Conservation (phyloP, 2,888 invertebrate species). For the Steinernema hermaphroditum region DNA sequence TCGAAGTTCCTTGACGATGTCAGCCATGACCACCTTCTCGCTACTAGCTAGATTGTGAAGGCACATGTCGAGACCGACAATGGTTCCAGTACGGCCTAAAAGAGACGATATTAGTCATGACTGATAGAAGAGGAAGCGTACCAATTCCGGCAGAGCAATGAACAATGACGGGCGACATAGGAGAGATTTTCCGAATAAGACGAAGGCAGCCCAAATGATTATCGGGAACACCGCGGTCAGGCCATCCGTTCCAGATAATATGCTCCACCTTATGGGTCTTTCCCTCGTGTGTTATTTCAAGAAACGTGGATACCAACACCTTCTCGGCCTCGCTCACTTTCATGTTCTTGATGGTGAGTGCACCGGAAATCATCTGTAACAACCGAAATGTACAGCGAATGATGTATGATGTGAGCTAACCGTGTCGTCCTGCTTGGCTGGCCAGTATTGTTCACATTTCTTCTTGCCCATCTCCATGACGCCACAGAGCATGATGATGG, state of each 20-base stretch:
- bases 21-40: conserved; percentile 41
- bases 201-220: conserved; percentile 45
- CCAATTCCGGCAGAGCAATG: conserved; percentile 50
- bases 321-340: conserved; percentile 46
- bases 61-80: conserved; percentile 54
- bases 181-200: conserved; percentile 36
- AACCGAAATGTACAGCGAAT: too few species aligned
- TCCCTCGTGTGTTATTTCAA: conserved; percentile 40
- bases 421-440: conserved; percentile 35
- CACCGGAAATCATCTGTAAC: conserved; percentile 40
- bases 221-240: conserved; percentile 55
- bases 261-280: conserved; percentile 41
- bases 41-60: conserved; percentile 42
- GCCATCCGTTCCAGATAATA: conserved; percentile 56
- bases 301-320: conserved; percentile 41
- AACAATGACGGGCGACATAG: conserved; percentile 27
- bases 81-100: conserved; percentile 57
- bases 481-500: conserved; percentile 56
- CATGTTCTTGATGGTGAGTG: conserved; percentile 44
- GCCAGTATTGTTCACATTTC: conserved; percentile 61
- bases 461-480: conserved; percentile 52
- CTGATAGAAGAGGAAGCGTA: not conserved
- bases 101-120: not conserved
- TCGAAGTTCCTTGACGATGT: conserved; percentile 46
- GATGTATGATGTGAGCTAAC: conserved; percentile 26